Conservation (phyloP, 2,113 vertebrate species). For the Engystomops pustulosus region DNA sequence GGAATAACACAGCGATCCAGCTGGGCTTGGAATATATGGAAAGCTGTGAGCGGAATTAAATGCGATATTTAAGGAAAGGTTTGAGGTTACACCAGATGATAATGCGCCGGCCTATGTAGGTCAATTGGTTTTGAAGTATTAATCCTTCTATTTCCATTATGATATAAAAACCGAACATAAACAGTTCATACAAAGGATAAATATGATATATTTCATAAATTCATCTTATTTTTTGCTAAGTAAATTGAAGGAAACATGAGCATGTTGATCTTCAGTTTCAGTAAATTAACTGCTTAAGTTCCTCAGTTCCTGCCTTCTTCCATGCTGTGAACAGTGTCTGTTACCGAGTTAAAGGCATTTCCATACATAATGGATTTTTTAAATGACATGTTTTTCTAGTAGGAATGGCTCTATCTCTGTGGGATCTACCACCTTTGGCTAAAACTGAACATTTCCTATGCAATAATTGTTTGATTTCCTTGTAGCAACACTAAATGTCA, state of each 20-base stretch:
- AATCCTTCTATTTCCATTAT: conserved; percentile 7
- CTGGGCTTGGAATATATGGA: not conserved
- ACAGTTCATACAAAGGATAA: not conserved
- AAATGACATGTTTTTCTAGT: not conserved
- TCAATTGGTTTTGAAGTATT: conserved; percentile 27
- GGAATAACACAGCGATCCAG: conserved; percentile 23
- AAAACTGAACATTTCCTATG: not conserved
- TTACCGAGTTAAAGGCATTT: not conserved
- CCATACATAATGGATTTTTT: conserved; percentile 21
- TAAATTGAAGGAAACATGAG: not conserved
- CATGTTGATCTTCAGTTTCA: conserved; percentile 3
- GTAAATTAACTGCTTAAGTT: not conserved
- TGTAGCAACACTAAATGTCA: not conserved
- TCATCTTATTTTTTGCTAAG: not conserved
- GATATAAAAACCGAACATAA: not conserved
- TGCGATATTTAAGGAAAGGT: conserved; percentile 5
- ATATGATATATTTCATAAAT: not conserved
- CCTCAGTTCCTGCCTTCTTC: not conserved
- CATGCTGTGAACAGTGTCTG: not conserved
- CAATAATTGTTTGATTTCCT: not conserved
- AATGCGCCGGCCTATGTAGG: conserved; percentile 8
- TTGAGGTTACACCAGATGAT: conserved; percentile 3
- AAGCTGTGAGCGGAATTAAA: conserved; percentile 22
- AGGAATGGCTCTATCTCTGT: not conserved
- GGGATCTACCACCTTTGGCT: not conserved